These are phyloP conservation scores for Drosophila cracens DNA, from an alignment of 2,888 invertebrate species.

Conservation along the genomic window DNA sequence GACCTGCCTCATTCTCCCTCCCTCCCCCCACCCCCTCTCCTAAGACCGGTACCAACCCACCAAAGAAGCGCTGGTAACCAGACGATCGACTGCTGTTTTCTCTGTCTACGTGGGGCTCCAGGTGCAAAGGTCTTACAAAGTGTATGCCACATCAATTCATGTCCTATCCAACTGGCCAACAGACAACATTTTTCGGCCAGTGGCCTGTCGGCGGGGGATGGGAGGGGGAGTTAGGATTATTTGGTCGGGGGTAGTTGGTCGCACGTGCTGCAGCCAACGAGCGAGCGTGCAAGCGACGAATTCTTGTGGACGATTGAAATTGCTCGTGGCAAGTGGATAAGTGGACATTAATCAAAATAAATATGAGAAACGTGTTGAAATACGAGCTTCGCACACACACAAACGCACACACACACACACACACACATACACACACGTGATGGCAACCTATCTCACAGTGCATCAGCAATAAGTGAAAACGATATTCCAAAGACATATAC, in stretches of 20 bases:
- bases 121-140: slow-evolving; percentile 73
- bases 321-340: slow-evolving; percentile 77
- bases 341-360: slow-evolving; percentile 80
- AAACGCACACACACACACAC: slow-evolving; percentile 23
- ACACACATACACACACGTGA: slow-evolving; percentile 11
- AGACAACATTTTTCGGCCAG: slow-evolving; percentile 60
- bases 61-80: neutral
- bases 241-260: slow-evolving; percentile 1
- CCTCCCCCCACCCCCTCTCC: neutral
- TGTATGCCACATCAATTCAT: slow-evolving; percentile 73
- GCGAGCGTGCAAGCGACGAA: slow-evolving; percentile 30
- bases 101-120: slow-evolving; percentile 58
- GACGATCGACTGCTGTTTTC: slow-evolving; percentile 22
- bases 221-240: neutral
- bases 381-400: slow-evolving; percentile 50
- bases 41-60: neutral
- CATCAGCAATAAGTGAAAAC: slow-evolving; percentile 36
- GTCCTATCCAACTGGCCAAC: slow-evolving; percentile 70
- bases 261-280: slow-evolving; percentile 52
- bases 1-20: neutral
- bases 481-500: slow-evolving; percentile 17
- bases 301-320: slow-evolving; percentile 72
- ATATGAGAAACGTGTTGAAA: slow-evolving; percentile 78
- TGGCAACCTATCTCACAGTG: neutral
- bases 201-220: neutral